Evolutionary conservation across 2,888 invertebrate genomes (phyloP).

Genomic region (Tromatobia lineatoria): DNA sequence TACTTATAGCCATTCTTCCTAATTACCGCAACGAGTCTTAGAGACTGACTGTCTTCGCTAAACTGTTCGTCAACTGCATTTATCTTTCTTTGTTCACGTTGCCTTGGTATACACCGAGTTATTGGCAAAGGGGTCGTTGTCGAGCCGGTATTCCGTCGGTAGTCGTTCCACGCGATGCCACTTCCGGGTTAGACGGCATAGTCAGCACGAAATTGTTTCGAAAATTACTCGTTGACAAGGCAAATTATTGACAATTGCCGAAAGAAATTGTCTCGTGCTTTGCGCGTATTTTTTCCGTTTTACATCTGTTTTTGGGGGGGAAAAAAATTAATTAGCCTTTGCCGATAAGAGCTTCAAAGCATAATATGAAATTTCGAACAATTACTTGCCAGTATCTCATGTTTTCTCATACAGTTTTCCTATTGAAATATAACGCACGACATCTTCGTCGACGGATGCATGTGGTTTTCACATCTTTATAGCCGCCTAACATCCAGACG

Average conservation of each 20-base stretch:
- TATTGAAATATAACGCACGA: neutral
- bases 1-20: slow-evolving; percentile 64
- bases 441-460: neutral
- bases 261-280: neutral
- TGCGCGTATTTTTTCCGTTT: neutral
- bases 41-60: slow-evolving; percentile 42
- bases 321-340: neutral
- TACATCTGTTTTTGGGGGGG: too few relatives aligned
- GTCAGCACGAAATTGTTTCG: slow-evolving; percentile 36
- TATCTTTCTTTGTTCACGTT: slow-evolving; percentile 65
- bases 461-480: neutral
- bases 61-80: slow-evolving; percentile 51
- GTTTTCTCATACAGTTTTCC: neutral
- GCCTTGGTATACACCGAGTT: slow-evolving; percentile 50
- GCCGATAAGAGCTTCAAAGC: neutral
- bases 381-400: neutral
- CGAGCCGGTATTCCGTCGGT: slow-evolving; percentile 26
- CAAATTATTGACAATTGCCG: neutral
- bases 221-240: slow-evolving; percentile 33
- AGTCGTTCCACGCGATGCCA: slow-evolving; percentile 56
- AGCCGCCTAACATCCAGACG: neutral
- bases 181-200: slow-evolving; percentile 3
- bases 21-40: slow-evolving; percentile 62
- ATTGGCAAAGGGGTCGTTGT: slow-evolving; percentile 44
- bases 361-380: too few relatives aligned